phyloP scores from a whole-genome alignment of 2,113 vertebrate species.

The Mustela lutreola region DNA sequence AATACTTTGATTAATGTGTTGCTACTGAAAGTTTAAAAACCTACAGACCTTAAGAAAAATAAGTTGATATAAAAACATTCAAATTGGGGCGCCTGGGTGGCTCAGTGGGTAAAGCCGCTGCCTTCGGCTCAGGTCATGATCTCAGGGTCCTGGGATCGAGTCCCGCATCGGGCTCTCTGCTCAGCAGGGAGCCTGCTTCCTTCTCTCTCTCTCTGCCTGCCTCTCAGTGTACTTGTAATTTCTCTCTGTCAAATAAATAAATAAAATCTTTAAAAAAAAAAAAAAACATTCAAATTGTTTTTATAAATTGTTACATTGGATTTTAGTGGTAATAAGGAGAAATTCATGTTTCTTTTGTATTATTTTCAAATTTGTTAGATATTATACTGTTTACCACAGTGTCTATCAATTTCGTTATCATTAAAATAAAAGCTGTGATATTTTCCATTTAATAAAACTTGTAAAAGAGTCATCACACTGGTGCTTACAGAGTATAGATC shows the following conservation, averaged over 20 bases:
- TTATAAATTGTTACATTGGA: not conserved
- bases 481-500: not conserved
- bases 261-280: too few species aligned
- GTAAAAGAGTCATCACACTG: not conserved
- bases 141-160: too few species aligned
- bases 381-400: not conserved
- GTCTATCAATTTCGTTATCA: not conserved
- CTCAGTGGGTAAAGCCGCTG: too few species aligned
- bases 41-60: not conserved
- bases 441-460: not conserved
- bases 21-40: not conserved
- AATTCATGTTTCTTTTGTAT: not conserved
- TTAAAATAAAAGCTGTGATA: not conserved
- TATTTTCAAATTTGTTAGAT: not conserved
- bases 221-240: too few species aligned
- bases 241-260: too few species aligned
- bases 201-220: too few species aligned
- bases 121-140: too few species aligned
- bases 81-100: too few species aligned
- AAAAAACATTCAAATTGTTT: not conserved
- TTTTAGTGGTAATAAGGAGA: not conserved
- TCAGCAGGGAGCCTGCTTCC: too few species aligned
- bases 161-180: too few species aligned
- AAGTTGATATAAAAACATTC: not conserved
- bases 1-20: not conserved